Evolutionary conservation across 2,888 invertebrate genomes (phyloP), one percentile per base, ranked within the genome.

Genomic region (Sacculina carcini): DNA sequence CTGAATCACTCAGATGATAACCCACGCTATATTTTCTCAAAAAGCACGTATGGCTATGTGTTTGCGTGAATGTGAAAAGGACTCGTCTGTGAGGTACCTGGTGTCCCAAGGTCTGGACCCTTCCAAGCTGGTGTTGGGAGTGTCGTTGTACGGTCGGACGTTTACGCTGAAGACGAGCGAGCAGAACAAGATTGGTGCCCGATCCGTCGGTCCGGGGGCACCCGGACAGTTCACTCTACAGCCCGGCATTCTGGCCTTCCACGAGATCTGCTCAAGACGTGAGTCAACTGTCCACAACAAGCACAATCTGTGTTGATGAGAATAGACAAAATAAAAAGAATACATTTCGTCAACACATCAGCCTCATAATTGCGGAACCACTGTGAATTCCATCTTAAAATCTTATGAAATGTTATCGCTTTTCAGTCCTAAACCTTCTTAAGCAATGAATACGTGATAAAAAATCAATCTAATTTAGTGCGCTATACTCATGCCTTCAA

Each of bases 1-100:
- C n/a, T n/a, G n/a, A n/a, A n/a, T n/a, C n/a, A n/a, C n/a, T n/a
- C n/a, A n/a, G n/a, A n/a, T n/a, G n/a, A n/a, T n/a, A n/a, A n/a
- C n/a, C n/a, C n/a, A n/a, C n/a, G n/a, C n/a, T n/a, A n/a, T n/a
- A n/a, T n/a, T n/a, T n/a, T n/a, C n/a, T n/a, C n/a, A n/a, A n/a
- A n/a, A n/a, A n/a, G n/a, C n/a, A n/a, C n/a, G n/a, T n/a, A n/a
- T n/a, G n/a, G n/a, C n/a, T n/a, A n/a, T n/a, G n/a, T n/a, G n/a
- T n/a, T n/a, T n/a, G n/a, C n/a, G n/a, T n/a, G n/a, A n/a, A n/a
- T n/a, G n/a, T n/a, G n/a, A n/a, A n/a, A 51, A 53, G 9, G 56
- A 87, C 63, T 86, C 73, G 63, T 79, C 87, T 0, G 76, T 89
- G 51, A 76, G 82, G 61, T 84, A 87, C 63, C 89, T 89, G 87